Base-by-base conservation (phyloP, 2,797 vertebrate species). In the Coregonus sp. region DNA sequence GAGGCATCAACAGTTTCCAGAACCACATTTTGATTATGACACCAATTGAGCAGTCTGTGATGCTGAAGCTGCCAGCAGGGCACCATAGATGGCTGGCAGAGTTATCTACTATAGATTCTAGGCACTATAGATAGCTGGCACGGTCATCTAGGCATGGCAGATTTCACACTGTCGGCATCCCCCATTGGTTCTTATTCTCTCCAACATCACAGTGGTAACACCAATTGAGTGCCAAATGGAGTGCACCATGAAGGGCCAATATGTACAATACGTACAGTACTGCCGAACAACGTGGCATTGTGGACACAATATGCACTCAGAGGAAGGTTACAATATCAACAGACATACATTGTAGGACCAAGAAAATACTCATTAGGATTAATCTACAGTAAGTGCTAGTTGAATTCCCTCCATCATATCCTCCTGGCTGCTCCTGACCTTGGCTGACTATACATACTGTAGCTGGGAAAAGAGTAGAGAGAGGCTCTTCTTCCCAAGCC, bases 371-470 rank as follows among this genome's bases (percentile, higher is more conserved):
- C 15, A 11, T 9, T 40, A 37, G 11, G 52, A 50, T 31, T 18
- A 16, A 72, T n/a, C 50, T 47, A 47, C 40, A 47, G 9, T 47
- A 51, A 33, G 71, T 54, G 65, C 25, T 63, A 29, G 31, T 72
- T 77, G 37, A 50, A 31, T 65, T 67, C 31, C 31, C 50, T 31
- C 65, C 35, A 14, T 40, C 65, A 12, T 63, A 14, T 65, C 40
- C 47, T 47, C 52, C 70, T 31, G 40, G 61, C n/a, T 16, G 9
- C 9, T 29, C 12, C 70, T 52, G 52, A 70, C 74, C 76, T 65
- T 40, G 66, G 15, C 35, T 9, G 40, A 40, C 63, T 70, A 73
- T 54, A 69, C 75, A 78, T 76, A 2, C 40, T 47, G 40, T 47
- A 68, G 65, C 31, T 15, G 29, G 31, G 65, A 31, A 29, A 29